Evolutionary conservation across 2,797 vertebrate genomes (phyloP), one percentile per base, ranked within the genome.

Genomic region (Neostethus bicornis): DNA sequence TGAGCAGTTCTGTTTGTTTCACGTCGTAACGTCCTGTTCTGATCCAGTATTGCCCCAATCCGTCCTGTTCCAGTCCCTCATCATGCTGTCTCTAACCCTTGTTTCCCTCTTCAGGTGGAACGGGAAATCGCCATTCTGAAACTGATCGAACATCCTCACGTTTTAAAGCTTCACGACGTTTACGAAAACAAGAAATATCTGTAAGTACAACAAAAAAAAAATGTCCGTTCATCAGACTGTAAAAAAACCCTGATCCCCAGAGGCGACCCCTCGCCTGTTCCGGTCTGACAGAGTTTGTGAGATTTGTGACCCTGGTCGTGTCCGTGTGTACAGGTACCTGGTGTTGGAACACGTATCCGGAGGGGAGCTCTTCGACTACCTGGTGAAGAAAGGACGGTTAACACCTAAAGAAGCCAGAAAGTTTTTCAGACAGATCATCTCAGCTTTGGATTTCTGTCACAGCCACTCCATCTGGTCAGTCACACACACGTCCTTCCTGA

Each of bases 351-450:
- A 99, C 0, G 97, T 99, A 61, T 99, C 97, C 0, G 97, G 97
- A 0, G 97, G 97, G 1, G 96, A 99, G 76, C 95, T 99, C 23
- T 99, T 99, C 0, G 97, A 99, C 90, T 99, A 99, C 89, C 92
- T 99, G 28, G 97, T 99, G 89, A 99, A 98, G 81, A 99, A 99
- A 72, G 96, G 97, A 68, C 90, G 97, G 60, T 80, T 99, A 82
- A 98, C 97, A 37, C 97, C 97, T 50, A 98, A 98, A 89, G 96
- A 98, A 86, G 96, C 97, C 75, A 87, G 97, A n/a, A 99, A 97
- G 88, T 99, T 99, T 91, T 98, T 99, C 92, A 92, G 97, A 89
- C 97, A 99, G 91, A 98, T 99, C 90, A 99, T 99, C 90, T 99
- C 97, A 0, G 97, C 97, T 3, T 91, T 99, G 88, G 97, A 99